A percentile compares a stretch with the other conserved stretches of the same genome.
Conservation (phyloP, 2,888 invertebrate species). For the Heliconius ethilla region DNA sequence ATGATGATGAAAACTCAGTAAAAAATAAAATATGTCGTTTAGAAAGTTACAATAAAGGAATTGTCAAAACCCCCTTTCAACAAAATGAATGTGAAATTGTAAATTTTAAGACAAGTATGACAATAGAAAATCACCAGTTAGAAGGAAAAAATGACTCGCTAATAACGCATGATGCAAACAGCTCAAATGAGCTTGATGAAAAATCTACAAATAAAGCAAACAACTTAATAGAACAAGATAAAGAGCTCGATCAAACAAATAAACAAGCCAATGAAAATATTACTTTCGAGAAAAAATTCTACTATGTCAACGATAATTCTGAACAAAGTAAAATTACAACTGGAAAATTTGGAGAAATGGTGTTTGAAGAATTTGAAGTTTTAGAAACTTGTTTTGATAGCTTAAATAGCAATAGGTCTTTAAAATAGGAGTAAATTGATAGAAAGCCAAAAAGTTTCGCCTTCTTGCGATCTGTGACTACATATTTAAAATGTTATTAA, state of each 20-base stretch:
- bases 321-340: slow-evolving; percentile 81
- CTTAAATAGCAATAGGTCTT: slow-evolving; percentile 80
- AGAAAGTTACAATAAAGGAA: slow-evolving; percentile 78
- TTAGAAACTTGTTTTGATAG: slow-evolving; percentile 84
- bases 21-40: slow-evolving; percentile 78
- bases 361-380: slow-evolving; percentile 91
- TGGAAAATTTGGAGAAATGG: slow-evolving; percentile 90
- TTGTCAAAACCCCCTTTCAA: slow-evolving; percentile 73
- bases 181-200: slow-evolving; percentile 23
- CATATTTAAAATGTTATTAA: slow-evolving; percentile 68
- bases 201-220: slow-evolving; percentile 22
- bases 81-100: slow-evolving; percentile 56
- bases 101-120: slow-evolving; percentile 44
- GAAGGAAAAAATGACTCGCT: slow-evolving; percentile 45
- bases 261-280: slow-evolving; percentile 62
- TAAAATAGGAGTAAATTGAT: slow-evolving; percentile 61
- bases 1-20: slow-evolving; percentile 76
- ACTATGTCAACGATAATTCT: slow-evolving; percentile 82
- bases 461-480: slow-evolving; percentile 75
- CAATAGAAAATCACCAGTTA: slow-evolving; percentile 48
- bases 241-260: slow-evolving; percentile 48
- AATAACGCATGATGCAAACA: slow-evolving; percentile 43
- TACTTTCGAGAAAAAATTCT: slow-evolving; percentile 81
- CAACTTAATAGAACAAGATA: slow-evolving; percentile 48
- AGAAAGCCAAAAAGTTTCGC: slow-evolving; percentile 56